phyloP scores from a whole-genome alignment of 2,888 invertebrate species.

The Sthenelais limicola region DNA sequence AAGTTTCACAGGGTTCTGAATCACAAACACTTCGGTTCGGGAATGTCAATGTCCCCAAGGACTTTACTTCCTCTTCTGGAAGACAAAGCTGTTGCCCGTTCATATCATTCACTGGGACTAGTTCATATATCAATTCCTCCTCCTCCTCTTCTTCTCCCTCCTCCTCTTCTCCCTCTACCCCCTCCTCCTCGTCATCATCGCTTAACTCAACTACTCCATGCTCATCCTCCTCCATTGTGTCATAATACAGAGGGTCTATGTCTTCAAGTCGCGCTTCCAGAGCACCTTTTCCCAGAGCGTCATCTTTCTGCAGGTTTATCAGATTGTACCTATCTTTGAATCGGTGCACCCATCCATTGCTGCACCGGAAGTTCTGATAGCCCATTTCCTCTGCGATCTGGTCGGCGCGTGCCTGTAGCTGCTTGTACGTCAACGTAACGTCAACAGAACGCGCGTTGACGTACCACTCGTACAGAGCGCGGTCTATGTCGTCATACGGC shows the following conservation, averaged over 20 bases:
- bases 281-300: background rate
- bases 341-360: constrained; percentile 22
- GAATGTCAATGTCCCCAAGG: too few species aligned
- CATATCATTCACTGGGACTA: too few species aligned
- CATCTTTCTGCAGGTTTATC: background rate
- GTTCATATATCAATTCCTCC: constrained; percentile 5
- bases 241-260: constrained; percentile 33
- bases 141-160: constrained; percentile 9
- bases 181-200: too few species aligned
- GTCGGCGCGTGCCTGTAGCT: constrained; percentile 21
- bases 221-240: constrained; percentile 26
- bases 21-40: too few species aligned
- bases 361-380: constrained; percentile 18
- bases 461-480: constrained; percentile 21
- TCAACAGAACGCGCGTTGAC: constrained; percentile 18
- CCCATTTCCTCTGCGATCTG: constrained; percentile 33
- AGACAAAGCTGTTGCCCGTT: too few species aligned
- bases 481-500: constrained; percentile 22
- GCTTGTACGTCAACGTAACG: constrained; percentile 12
- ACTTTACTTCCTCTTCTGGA: too few species aligned
- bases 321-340: constrained; percentile 9
- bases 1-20: too few species aligned
- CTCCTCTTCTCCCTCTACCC: too few species aligned
- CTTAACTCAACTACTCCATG: too few species aligned
- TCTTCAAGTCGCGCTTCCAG: constrained; percentile 6